Conservation (phyloP, 2,888 invertebrate species). For the Pasiphila rectangulata region DNA sequence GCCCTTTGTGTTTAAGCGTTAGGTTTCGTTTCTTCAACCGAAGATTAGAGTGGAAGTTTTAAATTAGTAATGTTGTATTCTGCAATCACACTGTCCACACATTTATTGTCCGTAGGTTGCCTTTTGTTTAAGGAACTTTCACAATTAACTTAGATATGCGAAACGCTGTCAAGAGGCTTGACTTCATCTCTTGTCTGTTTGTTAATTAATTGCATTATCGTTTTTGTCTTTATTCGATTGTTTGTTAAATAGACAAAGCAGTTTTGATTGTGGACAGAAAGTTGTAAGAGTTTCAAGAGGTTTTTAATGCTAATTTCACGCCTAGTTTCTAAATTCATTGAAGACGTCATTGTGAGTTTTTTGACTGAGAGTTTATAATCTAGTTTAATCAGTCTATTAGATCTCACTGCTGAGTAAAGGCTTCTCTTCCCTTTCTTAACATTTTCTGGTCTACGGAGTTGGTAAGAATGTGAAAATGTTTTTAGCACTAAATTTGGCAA, state of each 20-base stretch:
- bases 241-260: slow-evolving; percentile 11
- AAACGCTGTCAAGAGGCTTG: slow-evolving; percentile 29
- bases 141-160: slow-evolving; percentile 64
- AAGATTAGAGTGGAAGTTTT: background rate
- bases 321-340: too few species aligned
- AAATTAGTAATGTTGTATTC: background rate
- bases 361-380: too few species aligned
- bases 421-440: too few species aligned
- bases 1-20: background rate
- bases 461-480: too few species aligned
- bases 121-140: slow-evolving; percentile 72
- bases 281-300: background rate
- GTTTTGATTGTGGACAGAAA: slow-evolving; percentile 4
- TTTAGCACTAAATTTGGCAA: too few species aligned
- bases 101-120: slow-evolving; percentile 44
- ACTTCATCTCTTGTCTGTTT: slow-evolving; percentile 6
- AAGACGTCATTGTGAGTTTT: too few species aligned
- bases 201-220: slow-evolving; percentile 12
- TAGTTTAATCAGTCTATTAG: too few species aligned
- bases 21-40: background rate
- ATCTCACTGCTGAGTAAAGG: too few species aligned
- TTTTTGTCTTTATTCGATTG: slow-evolving; percentile 17
- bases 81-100: slow-evolving; percentile 41
- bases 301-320: too few species aligned
- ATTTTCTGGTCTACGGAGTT: too few species aligned